Conservation (phyloP, 2,113 vertebrate species). For the Eudyptes chrysolophus region DNA sequence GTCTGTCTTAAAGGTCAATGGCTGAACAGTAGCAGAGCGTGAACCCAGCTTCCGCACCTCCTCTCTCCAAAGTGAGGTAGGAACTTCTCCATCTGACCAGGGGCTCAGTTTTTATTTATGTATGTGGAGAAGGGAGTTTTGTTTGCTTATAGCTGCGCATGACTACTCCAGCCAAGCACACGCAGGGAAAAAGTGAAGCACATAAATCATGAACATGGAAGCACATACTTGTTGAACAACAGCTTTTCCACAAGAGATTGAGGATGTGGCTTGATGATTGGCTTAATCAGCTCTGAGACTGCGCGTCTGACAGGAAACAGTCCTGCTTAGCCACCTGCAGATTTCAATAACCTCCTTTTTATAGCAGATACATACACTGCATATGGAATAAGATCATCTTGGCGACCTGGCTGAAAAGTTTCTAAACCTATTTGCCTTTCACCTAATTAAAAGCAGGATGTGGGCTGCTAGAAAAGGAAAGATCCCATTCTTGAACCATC, state of each 20-base stretch:
- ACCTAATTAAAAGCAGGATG: not conserved
- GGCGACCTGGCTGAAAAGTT: not conserved
- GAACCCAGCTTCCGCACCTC: not conserved
- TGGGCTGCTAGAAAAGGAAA: not conserved
- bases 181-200: not conserved
- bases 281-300: not conserved
- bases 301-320: not conserved
- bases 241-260: not conserved
- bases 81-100: not conserved
- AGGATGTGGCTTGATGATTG: not conserved
- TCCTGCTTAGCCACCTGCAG: not conserved
- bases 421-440: not conserved
- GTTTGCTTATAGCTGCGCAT: not conserved
- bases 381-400: not conserved
- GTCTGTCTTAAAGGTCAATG: not conserved
- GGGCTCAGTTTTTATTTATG: accelerated
- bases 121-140: not conserved
- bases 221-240: not conserved
- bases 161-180: not conserved
- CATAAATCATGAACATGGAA: not conserved
- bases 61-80: not conserved
- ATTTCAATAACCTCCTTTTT: not conserved
- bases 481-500: not conserved
- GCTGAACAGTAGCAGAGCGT: not conserved
- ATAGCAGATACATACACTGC: not conserved